Conservation (phyloP, 2,888 invertebrate species). For the Lordiphosa andalusiaca region DNA sequence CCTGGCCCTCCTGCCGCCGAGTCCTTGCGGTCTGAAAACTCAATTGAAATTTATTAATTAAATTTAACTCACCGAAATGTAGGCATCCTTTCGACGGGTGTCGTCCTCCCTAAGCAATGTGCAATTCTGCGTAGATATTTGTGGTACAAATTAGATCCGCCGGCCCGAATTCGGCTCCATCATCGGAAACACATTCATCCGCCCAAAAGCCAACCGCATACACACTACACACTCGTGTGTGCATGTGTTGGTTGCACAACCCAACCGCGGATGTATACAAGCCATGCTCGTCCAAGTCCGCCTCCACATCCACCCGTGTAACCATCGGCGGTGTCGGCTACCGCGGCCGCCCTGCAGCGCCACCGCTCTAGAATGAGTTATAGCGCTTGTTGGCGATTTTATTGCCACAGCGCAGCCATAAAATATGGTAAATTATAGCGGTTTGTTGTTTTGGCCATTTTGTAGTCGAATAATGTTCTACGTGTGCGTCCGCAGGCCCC, state of each 20-base stretch:
- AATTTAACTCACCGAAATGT: conserved; percentile 24
- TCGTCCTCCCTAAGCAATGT: conserved; percentile 44
- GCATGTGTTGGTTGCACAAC: conserved; percentile 34
- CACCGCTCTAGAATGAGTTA: conserved; percentile 77
- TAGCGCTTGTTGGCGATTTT: conserved; percentile 79
- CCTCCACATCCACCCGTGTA: conserved; percentile 32
- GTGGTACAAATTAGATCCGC: conserved; percentile 67
- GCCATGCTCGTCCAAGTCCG: conserved; percentile 20
- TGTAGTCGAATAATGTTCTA: conserved; percentile 78
- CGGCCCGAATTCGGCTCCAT: conserved; percentile 39
- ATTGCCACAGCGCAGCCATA: conserved; percentile 80
- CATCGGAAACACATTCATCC: conserved; percentile 42
- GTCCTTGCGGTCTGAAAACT: conserved; percentile 29
- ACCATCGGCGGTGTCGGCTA: conserved; percentile 63
- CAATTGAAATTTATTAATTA: too few species aligned
- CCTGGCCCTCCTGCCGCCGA: background rate
- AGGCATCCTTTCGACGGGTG: conserved; percentile 19
- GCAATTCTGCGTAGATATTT: conserved; percentile 66
- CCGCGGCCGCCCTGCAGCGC: conserved; percentile 42
- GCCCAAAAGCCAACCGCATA: conserved; percentile 41
- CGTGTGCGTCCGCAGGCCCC: conserved; percentile 64
- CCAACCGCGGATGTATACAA: conserved; percentile 56
- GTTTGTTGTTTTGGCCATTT: conserved; percentile 79
- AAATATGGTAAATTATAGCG: conserved; percentile 80
- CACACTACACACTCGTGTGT: conserved; percentile 12